Percentiles rank a stretch among this genome's conserved stretches.
Evolutionary conservation across 2,797 vertebrate genomes (phyloP).

Genomic region (Sebastes matsubarae): DNA sequence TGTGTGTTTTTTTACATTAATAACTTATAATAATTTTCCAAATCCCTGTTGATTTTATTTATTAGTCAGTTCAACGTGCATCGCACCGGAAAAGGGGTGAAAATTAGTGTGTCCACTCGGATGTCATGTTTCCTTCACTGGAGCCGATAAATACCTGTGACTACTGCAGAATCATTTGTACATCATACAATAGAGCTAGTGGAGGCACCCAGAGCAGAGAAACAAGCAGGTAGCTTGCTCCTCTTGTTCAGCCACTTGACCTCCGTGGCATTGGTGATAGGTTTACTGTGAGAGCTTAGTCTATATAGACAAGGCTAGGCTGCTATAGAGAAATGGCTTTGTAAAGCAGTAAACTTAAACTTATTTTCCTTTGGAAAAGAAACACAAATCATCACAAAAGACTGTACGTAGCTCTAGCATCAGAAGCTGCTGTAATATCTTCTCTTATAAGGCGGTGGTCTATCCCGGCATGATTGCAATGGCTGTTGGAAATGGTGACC

Average conservation of each 20-base stretch:
- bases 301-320: neutral
- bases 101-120: too few relatives aligned
- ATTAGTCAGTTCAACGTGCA: neutral
- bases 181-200: neutral
- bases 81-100: too few relatives aligned
- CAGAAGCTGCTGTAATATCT: too few relatives aligned
- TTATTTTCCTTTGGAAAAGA: neutral
- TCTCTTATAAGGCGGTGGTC: too few relatives aligned
- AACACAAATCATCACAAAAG: too few relatives aligned
- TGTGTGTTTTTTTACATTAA: neutral
- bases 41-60: neutral
- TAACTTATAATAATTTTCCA: too few relatives aligned
- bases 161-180: neutral
- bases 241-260: constrained; percentile 34
- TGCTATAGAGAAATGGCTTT: neutral
- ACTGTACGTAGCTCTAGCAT: too few relatives aligned
- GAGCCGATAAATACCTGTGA: too few relatives aligned
- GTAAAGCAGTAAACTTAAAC: neutral
- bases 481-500: too few relatives aligned
- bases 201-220: constrained; percentile 8
- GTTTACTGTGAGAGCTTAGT: constrained; percentile 16
- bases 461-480: too few relatives aligned
- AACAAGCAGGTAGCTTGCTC: constrained; percentile 11
- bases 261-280: constrained; percentile 1
- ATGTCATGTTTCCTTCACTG: too few relatives aligned